A percentile compares a stretch with the other conserved stretches of the same genome.
These are phyloP conservation scores for Drosophila demipolita DNA, from an alignment of 2,888 invertebrate genomes.

Conservation along the genomic window DNA sequence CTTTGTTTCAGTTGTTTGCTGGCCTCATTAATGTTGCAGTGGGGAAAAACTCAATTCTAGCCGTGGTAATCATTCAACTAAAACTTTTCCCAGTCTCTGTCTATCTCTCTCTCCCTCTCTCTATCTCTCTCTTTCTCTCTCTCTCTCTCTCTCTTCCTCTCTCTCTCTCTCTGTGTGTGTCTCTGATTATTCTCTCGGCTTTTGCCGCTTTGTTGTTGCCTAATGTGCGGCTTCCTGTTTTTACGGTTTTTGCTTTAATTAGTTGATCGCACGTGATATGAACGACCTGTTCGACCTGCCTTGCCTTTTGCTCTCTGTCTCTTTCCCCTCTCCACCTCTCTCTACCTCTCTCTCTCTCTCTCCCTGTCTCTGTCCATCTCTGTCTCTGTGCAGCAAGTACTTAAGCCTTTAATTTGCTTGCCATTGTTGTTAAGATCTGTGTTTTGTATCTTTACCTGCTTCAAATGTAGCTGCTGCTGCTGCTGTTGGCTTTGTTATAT, in stretches of 20 bases:
- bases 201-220: conserved; percentile 47
- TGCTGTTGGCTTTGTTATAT: conserved; percentile 65
- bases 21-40: conserved; percentile 67
- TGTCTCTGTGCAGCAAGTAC: conserved; percentile 37
- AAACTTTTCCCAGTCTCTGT: conserved; percentile 38
- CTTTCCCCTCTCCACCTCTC: not conserved
- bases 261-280: conserved; percentile 78
- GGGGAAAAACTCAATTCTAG: conserved; percentile 31
- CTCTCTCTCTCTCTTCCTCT: not conserved
- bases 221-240: conserved; percentile 78
- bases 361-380: not conserved
- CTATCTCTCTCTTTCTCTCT: not conserved
- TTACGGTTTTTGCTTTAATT: conserved; percentile 75
- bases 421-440: conserved; percentile 39
- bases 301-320: conserved; percentile 14
- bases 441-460: conserved; percentile 37
- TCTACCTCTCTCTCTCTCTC: not conserved
- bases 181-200: not conserved
- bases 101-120: not conserved
- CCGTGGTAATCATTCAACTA: conserved; percentile 66
- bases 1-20: conserved; percentile 13
- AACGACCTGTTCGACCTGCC: conserved; percentile 43
- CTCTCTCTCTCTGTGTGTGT: not conserved
- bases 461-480: conserved; percentile 15
- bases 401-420: conserved; percentile 62